Evolutionary conservation across 1,140 invertebrate genomes (phyloP).

Genomic region (Gryllus bimaculatus): DNA sequence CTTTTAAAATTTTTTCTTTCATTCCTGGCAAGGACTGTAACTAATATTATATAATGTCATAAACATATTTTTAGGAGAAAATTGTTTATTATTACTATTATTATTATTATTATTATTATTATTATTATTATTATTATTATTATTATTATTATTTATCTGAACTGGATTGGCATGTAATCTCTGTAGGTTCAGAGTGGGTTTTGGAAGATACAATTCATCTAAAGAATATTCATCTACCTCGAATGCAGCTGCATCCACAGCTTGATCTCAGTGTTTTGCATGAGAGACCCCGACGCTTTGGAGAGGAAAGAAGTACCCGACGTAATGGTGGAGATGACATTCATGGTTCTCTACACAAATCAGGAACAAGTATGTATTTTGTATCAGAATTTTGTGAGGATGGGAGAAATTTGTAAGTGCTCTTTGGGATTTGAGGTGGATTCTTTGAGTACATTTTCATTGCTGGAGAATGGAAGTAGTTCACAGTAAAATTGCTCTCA

Average conservation of each 20-base stretch:
- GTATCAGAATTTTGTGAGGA: background rate
- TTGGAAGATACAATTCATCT: constrained; percentile 93
- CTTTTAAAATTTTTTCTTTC: background rate
- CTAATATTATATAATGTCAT: background rate
- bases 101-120: background rate
- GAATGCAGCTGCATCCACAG: constrained; percentile 69
- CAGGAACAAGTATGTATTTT: constrained; percentile 14
- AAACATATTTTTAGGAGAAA: background rate
- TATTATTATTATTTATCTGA: too few relatives aligned
- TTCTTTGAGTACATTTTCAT: too few relatives aligned
- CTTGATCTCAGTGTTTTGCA: constrained; percentile 75
- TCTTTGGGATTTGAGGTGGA: too few relatives aligned
- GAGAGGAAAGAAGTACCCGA: constrained; percentile 44
- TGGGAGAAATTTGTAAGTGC: background rate
- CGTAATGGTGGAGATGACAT: constrained; percentile 24
- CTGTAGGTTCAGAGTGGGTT: constrained; percentile 79
- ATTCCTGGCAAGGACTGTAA: background rate
- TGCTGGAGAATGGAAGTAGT: too few relatives aligned
- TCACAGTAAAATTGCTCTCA: too few relatives aligned
- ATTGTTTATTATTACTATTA: too few relatives aligned
- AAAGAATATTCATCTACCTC: constrained; percentile 75
- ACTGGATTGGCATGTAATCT: background rate
- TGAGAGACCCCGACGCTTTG: constrained; percentile 43
- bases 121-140: too few relatives aligned
- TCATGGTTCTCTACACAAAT: constrained; percentile 19